Base-by-base conservation (phyloP, 2,113 vertebrate species). In the Oryzias javanicus region DNA sequence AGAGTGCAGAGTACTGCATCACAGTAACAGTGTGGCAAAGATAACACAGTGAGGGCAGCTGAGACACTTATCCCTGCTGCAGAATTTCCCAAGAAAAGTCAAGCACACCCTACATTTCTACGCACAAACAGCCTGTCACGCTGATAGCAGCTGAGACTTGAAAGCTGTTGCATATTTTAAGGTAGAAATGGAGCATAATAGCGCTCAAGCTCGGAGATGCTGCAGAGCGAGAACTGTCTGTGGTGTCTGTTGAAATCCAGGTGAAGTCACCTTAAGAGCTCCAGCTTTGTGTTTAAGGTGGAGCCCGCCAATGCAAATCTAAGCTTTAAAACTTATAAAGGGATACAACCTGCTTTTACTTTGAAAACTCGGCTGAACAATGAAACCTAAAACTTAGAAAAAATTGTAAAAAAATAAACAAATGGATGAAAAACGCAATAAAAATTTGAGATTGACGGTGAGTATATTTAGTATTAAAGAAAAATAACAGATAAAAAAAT, bases 21-120 rank as follows among this genome's bases (percentile, higher is more conserved):
- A 75, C 54, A n/a, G 67, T 85, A 82, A 78, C 84, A 71, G 70
- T 5, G 55, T 63, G 82, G 80, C 84, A 83, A 65, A 84, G 84
- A 83, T 83, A 85, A 85, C 69, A 67, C 69, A 46, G 55, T 14
- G 57, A 70, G 70, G 76, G 72, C 80, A 67, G 78, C 64, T 67
- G 80, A 84, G 71, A 78, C 48, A 60, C 70, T 81, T 55, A 48
- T 64, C 70, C 72, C 70, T 64, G 51, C 52, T 69, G 70, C 65
- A 70, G 67, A 79, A 82, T 75, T 76, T 79, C 67, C 55, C 40
- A 57, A 78, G 79, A 80, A 71, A 83, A 85, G 71, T 79, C 68
- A 85, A 82, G 78, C 72, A 68, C 72, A 75, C 76, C 75, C 65
- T 49, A 68, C 51, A 57, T 79, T 74, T 75, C 56, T 52, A 55